These are phyloP conservation scores for Fulica atra DNA, from an alignment of 2,113 vertebrate genomes.

Conservation along the genomic window DNA sequence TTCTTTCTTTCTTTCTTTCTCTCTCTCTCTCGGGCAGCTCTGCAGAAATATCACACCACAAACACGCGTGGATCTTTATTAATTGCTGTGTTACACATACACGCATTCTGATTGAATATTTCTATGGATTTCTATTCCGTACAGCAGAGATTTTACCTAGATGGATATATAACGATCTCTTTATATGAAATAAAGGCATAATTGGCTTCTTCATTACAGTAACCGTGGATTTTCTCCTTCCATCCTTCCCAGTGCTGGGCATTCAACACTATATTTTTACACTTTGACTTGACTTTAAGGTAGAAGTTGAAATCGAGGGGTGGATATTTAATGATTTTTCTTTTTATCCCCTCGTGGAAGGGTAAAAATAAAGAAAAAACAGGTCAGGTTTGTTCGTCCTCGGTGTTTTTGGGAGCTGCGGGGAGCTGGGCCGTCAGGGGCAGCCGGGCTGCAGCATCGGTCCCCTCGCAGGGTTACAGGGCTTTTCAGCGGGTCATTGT, in stretches of 20 bases:
- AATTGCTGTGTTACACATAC: rapidly evolving
- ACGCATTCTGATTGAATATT: rapidly evolving
- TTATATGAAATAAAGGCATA: not conserved
- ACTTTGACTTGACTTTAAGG: rapidly evolving
- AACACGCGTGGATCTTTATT: rapidly evolving
- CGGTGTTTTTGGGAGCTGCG: too few species aligned
- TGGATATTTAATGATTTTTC: too few species aligned
- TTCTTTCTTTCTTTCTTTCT: rapidly evolving
- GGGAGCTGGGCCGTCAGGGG: not conserved
- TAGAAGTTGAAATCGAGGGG: not conserved
- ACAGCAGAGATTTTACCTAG: not conserved
- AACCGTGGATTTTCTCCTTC: too few species aligned
- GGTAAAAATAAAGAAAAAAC: not conserved
- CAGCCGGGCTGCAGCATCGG: not conserved
- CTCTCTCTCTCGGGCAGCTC: rapidly evolving
- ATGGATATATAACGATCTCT: not conserved
- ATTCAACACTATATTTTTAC: not conserved
- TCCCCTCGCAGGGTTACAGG: not conserved
- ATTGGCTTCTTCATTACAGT: rapidly evolving
- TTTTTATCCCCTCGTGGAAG: not conserved
- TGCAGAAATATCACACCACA: not conserved
- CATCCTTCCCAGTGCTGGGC: rapidly evolving
- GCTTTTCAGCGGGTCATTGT: not conserved
- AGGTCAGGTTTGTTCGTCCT: rapidly evolving
- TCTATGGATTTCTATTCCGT: rapidly evolving